A percentile compares a stretch with the other conserved stretches of the same genome.
Conservation (phyloP, 2,113 vertebrate species). For the Melanotaenia duboulayi region DNA sequence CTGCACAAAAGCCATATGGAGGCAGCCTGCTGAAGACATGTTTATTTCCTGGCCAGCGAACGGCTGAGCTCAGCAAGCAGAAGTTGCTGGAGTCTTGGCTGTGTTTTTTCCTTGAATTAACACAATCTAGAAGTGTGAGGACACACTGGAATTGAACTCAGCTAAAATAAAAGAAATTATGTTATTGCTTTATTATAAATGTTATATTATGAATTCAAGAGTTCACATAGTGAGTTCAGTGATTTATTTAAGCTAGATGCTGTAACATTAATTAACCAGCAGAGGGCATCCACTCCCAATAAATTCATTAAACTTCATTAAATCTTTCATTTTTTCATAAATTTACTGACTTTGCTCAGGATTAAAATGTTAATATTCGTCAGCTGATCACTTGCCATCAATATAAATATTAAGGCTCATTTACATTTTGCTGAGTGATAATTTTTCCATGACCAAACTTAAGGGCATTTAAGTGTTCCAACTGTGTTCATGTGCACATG, state of each 20-base stretch:
- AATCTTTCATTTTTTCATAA: too few species aligned
- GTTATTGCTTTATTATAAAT: neutral
- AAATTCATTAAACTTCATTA: slow-evolving; percentile 17
- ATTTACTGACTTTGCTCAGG: too few species aligned
- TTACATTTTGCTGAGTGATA: too few species aligned
- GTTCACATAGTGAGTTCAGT: neutral
- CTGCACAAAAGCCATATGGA: slow-evolving; percentile 52
- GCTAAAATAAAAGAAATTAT: neutral
- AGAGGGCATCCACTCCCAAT: slow-evolving; percentile 56
- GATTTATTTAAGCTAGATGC: neutral
- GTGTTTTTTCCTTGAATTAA: slow-evolving; percentile 13
- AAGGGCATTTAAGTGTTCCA: too few species aligned
- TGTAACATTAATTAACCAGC: slow-evolving; percentile 38
- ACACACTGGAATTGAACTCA: neutral
- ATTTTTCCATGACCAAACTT: too few species aligned
- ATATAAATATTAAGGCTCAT: too few species aligned
- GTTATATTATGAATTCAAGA: neutral
- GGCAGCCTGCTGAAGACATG: slow-evolving; percentile 54
- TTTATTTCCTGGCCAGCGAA: slow-evolving; percentile 56
- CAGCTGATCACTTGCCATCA: too few species aligned
- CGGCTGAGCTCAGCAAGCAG: slow-evolving; percentile 55
- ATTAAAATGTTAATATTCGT: too few species aligned
- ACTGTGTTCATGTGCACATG: too few species aligned
- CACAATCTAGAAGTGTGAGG: slow-evolving; percentile 10
- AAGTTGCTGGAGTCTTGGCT: slow-evolving; percentile 17